Evolutionary conservation across 1,140 invertebrate genomes (phyloP), one percentile per base, ranked within the genome.

Genomic region (Cherax destructor): DNA sequence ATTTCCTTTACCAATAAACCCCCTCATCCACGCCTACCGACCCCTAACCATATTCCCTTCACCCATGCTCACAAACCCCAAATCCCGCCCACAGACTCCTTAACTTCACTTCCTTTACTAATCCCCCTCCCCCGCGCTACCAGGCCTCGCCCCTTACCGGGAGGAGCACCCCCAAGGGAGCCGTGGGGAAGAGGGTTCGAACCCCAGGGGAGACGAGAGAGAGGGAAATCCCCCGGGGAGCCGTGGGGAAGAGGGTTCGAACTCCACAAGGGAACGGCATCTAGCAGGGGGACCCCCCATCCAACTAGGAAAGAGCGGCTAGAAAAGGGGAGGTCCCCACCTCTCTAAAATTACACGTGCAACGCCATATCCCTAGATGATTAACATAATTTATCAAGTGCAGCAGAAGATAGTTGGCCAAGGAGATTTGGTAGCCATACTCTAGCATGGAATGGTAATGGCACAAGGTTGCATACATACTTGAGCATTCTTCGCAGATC

Each of bases 131-230:
- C 81, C 81, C 59, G 81, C 81, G 56, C 61, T 59, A 69, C 81
- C 81, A 83, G 59, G 81, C 81, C 81, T 83, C 80, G 24, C 80
- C 80, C 80, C 81, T 47, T 49, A 83, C 65, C 6, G n/a, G 18
- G 69, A 59, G 81, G 81, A 83, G 69, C n/a, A 83, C 81, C 24
- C 81, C 81, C 81, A 41, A 4, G 81, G 61, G 81, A 83, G 81
- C 59, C 81, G 30, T 83, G 81, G 59, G 81, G 59, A 69, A 59
- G 61, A 83, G 59, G 81, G 81, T 49, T 59, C 81, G 56, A 59
- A 11, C 81, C 81, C 81, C 30, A 49, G 81, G 81, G 81, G 69
- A 4, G 52, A 52, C 80, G 7, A 56, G 52, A 30, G 81, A 59
- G 69, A 59, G 81, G 81, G 69, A 69, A 24, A 83, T 41, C 24